Evolutionary conservation across 2,113 vertebrate genomes (phyloP).

Genomic region (Dasyurus viverrinus): DNA sequence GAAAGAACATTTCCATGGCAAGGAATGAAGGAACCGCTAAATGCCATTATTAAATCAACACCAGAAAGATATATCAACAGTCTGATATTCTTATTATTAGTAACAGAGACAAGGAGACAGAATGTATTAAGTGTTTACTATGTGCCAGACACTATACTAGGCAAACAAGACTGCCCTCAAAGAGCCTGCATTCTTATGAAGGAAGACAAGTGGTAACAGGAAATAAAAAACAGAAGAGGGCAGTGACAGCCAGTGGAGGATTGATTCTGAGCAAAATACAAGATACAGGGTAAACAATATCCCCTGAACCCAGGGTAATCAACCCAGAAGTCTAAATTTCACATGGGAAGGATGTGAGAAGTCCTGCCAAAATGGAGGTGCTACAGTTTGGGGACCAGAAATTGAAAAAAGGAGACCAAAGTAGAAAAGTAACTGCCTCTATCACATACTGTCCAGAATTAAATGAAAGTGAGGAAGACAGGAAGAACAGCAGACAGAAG

Average conservation of each 20-base stretch:
- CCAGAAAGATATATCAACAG: constrained; percentile 18
- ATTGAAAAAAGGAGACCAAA: not conserved
- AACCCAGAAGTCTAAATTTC: not conserved
- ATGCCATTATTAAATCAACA: constrained; percentile 7
- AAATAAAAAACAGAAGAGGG: constrained; percentile 37
- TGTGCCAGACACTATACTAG: not conserved
- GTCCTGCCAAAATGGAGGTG: not conserved
- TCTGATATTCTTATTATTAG: not conserved
- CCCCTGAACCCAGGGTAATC: not conserved
- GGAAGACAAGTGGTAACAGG: constrained; percentile 31
- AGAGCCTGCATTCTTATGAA: not conserved
- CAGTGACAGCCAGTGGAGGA: not conserved
- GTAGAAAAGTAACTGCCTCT: not conserved
- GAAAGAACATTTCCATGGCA: too few species aligned
- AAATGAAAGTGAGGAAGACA: not conserved
- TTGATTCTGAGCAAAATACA: not conserved
- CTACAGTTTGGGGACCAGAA: not conserved
- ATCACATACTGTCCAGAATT: not conserved
- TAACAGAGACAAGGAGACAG: not conserved
- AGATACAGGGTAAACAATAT: not conserved
- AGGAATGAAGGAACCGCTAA: not conserved
- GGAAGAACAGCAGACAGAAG: too few species aligned
- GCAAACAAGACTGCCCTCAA: not conserved
- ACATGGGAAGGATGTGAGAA: not conserved
- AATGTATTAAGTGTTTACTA: not conserved